Evolutionary conservation across 2,113 vertebrate genomes (phyloP).

Genomic region (Grammomys dolichurus): DNA sequence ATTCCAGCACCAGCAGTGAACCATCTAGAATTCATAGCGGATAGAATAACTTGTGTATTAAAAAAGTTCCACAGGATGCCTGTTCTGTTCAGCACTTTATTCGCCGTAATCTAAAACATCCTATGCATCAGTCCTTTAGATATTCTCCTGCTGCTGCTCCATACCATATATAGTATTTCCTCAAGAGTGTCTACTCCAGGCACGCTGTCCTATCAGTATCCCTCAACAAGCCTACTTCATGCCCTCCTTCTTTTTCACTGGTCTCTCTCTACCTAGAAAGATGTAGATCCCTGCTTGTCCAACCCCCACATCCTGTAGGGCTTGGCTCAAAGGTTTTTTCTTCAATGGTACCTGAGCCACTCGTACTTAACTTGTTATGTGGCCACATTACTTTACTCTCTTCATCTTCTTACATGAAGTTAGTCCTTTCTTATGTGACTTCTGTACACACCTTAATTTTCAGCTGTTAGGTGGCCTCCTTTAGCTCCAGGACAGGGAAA

Average conservation of each 20-base stretch:
- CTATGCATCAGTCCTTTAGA: not conserved
- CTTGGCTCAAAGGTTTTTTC: not conserved
- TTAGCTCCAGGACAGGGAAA: not conserved
- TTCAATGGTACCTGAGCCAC: not conserved
- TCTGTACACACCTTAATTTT: not conserved
- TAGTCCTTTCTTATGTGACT: not conserved
- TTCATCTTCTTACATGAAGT: not conserved
- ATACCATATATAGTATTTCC: not conserved
- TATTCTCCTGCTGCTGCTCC: not conserved
- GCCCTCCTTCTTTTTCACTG: not conserved
- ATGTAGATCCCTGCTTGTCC: not conserved
- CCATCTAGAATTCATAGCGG: not conserved
- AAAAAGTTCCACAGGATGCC: rapidly evolving
- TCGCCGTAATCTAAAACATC: not conserved
- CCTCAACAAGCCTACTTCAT: not conserved
- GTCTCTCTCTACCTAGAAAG: not conserved
- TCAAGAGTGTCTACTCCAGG: not conserved
- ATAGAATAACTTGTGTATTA: not conserved
- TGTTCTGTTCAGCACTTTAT: not conserved
- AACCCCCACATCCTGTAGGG: not conserved
- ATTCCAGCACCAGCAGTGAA: not conserved
- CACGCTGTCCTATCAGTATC: not conserved
- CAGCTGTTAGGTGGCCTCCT: not conserved
- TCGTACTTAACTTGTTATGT: not conserved
- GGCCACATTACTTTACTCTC: not conserved